phyloP scores from a whole-genome alignment of 2,113 vertebrate species.

The Brienomyrus longianalis region DNA sequence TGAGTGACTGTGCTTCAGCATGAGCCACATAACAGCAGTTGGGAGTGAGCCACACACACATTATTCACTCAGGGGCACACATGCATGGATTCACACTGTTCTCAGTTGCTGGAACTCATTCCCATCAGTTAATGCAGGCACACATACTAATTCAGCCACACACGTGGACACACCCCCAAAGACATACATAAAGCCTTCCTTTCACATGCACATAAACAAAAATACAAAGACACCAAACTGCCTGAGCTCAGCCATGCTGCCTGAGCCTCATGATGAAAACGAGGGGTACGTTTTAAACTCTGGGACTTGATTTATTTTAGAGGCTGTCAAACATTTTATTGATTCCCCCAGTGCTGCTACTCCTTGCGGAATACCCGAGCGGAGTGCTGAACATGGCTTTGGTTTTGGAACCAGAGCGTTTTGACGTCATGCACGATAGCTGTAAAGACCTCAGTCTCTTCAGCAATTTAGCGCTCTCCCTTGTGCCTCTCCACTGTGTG shows the following conservation, averaged over 20 bases:
- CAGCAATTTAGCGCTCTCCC: background rate
- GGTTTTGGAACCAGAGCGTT: background rate
- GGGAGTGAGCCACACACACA: constrained; percentile 43
- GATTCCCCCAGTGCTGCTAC: constrained; percentile 20
- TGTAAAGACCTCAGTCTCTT: background rate
- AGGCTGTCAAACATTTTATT: constrained; percentile 23
- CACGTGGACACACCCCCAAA: constrained; percentile 9
- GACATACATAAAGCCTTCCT: background rate
- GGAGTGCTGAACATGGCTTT: background rate
- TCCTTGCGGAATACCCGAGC: constrained; percentile 16
- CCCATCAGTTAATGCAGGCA: background rate
- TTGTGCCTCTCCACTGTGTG: constrained; percentile 1
- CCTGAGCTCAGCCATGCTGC: background rate
- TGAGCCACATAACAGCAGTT: constrained; percentile 43
- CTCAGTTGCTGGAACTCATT: background rate
- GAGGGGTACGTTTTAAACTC: background rate
- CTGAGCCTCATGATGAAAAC: background rate
- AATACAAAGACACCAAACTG: background rate
- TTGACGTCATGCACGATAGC: constrained; percentile 44
- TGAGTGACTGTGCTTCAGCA: constrained; percentile 25
- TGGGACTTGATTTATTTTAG: constrained; percentile 16
- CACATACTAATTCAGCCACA: background rate
- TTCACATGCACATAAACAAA: constrained; percentile 17
- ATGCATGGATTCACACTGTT: background rate
- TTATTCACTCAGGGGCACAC: constrained; percentile 15